Percentiles rank a stretch among this genome's conserved stretches.
phyloP scores from a whole-genome alignment of 2,888 invertebrate genomes.

The Calliphora vomitoria region DNA sequence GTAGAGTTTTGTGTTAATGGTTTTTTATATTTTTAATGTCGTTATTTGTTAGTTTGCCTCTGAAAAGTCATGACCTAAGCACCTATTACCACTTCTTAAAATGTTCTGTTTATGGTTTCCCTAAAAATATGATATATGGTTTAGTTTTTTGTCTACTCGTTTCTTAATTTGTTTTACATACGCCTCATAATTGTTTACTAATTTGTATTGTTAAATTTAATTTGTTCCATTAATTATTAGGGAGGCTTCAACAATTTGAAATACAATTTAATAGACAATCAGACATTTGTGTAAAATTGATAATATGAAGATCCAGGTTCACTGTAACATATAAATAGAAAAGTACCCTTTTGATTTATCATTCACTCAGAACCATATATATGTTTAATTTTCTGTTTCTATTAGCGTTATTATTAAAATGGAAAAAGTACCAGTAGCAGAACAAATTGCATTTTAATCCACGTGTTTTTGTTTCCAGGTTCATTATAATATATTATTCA shows the following conservation, averaged over 20 bases:
- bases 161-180: conserved; percentile 45
- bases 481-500: too few species aligned
- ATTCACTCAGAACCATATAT: too few species aligned
- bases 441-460: too few species aligned
- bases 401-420: too few species aligned
- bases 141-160: background rate
- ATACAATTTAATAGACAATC: too few species aligned
- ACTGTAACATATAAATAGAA: too few species aligned
- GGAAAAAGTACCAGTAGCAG: too few species aligned
- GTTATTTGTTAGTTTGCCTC: conserved; percentile 16
- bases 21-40: conserved; percentile 26
- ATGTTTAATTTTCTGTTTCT: too few species aligned
- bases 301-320: too few species aligned
- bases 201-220: background rate
- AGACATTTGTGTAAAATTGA: too few species aligned
- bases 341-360: too few species aligned
- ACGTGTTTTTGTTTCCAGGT: too few species aligned
- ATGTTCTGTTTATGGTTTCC: conserved; percentile 9
- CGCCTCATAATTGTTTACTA: conserved; percentile 31
- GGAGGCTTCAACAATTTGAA: background rate
- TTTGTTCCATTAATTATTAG: background rate
- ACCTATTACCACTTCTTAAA: conserved; percentile 16
- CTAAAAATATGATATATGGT: conserved; percentile 22
- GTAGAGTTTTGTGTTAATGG: conserved; percentile 42
- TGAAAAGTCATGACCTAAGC: conserved; percentile 48